Percentiles rank a stretch among this genome's conserved stretches.
Evolutionary conservation across 2,888 invertebrate genomes (phyloP).

Genomic region (Nemapogon koenigi): DNA sequence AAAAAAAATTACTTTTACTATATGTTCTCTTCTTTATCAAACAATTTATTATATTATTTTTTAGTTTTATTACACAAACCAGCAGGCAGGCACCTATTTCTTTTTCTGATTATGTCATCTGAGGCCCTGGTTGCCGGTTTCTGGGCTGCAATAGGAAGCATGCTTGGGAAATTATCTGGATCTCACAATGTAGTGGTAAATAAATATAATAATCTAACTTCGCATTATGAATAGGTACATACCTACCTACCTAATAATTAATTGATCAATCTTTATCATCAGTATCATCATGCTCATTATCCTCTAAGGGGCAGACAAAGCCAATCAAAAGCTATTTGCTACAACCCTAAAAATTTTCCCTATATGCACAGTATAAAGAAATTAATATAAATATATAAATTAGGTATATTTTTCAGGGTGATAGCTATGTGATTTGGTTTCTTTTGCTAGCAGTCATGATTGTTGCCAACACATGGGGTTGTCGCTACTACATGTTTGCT

Average conservation of each 20-base stretch:
- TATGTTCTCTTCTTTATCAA: not conserved
- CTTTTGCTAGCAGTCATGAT: conserved; percentile 53
- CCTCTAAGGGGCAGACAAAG: no score
- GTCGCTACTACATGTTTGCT: conserved; percentile 68
- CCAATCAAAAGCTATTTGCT: no score
- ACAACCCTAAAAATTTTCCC: no score
- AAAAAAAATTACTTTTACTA: no score
- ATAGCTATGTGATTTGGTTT: conserved; percentile 37
- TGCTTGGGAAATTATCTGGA: conserved; percentile 70
- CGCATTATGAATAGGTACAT: no score
- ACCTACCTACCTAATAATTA: no score
- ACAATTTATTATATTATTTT: not conserved
- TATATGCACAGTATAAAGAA: no score
- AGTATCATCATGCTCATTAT: no score
- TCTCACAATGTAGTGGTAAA: conserved; percentile 36
- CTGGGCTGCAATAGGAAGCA: conserved; percentile 68
- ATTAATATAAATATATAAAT: no score
- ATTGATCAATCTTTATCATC: no score
- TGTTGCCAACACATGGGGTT: conserved; percentile 64
- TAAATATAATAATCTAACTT: no score
- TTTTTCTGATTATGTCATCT: conserved; percentile 28
- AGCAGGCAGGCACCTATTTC: not conserved
- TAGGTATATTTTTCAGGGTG: conserved; percentile 39
- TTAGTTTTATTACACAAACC: not conserved
- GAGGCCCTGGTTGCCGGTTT: conserved; percentile 66